Base-by-base conservation (phyloP, 2,888 invertebrate species). In the Archips crataeganus region DNA sequence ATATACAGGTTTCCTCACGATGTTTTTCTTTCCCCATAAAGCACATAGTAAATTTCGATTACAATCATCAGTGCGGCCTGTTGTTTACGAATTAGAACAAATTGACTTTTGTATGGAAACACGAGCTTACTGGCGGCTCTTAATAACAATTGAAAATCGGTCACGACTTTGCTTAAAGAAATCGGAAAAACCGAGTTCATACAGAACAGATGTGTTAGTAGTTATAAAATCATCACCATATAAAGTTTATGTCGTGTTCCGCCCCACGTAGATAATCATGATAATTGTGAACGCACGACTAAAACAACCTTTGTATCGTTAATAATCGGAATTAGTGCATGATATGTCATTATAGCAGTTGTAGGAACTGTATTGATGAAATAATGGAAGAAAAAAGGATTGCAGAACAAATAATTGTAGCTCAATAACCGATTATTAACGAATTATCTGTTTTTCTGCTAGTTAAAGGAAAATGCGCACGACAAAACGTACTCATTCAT, bases 311-410 rank as follows among this genome's bases (percentile, higher is more conserved):
- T 61, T 65, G 61, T 65, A 65, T 60, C 54, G 23, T 23, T 36
- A 59, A 69, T 74, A 42, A 74, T 70, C 23, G 54, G 36, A 69
- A 74, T 74, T 70, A 23, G 65, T 65, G 49, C 65, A 74, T 74
- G 72, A 73, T 73, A 64, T 47, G 57, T 74, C 23, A 65, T 74
- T 74, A 74, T 32, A 42, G 32, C 70, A 74, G 70, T 74, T 74
- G 49, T 49, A 65, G 47, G 60, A 65, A 61, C 69, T 74, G 73
- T 70, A 74, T 74, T 70, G 54, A 74, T 65, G 69, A 70, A 70
- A 70, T 74, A 63, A 23, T 65, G 54, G 65, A 69, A 67, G 47
- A 62, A 71, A 66, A 66, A 74, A 64, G 0, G 51, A 74, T 74
- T 61, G 65, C 74, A 74, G 2, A 11, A 74, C 15, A 15, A 64